Percentiles rank a stretch among this genome's conserved stretches.
Evolutionary conservation across 37 sponge, comb jelly and placozoan species (phyloP).

Genomic region (Bolinopsis microptera): DNA sequence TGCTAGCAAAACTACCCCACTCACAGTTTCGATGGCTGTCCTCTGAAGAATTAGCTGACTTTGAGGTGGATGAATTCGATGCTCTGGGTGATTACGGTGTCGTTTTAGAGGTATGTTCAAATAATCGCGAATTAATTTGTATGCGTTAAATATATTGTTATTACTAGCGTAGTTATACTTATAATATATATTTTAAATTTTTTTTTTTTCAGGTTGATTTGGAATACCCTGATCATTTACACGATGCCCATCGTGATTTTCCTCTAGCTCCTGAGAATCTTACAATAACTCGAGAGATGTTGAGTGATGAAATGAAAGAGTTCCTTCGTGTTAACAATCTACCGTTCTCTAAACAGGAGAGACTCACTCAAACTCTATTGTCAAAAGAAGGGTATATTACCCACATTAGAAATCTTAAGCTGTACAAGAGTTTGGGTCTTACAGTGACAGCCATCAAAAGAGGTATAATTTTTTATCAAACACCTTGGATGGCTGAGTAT

Average conservation of each 20-base stretch:
- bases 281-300: background rate
- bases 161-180: too few relatives aligned
- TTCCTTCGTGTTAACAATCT: background rate
- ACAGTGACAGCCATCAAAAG: background rate
- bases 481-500: background rate
- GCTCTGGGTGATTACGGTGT: background rate
- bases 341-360: background rate
- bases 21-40: background rate
- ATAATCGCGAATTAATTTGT: too few relatives aligned
- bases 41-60: background rate
- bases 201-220: conserved; percentile 9
- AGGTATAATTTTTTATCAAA: background rate
- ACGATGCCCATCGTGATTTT: background rate
- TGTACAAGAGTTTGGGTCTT: background rate
- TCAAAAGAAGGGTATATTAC: background rate
- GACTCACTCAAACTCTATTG: background rate
- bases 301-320: background rate
- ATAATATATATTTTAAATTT: too few relatives aligned
- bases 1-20: background rate
- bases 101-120: background rate
- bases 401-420: background rate
- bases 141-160: too few relatives aligned
- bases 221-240: background rate
- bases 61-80: background rate
- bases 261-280: conserved; percentile 32